Base-by-base conservation (phyloP, 1,140 invertebrate species). In the Achroia grisella region DNA sequence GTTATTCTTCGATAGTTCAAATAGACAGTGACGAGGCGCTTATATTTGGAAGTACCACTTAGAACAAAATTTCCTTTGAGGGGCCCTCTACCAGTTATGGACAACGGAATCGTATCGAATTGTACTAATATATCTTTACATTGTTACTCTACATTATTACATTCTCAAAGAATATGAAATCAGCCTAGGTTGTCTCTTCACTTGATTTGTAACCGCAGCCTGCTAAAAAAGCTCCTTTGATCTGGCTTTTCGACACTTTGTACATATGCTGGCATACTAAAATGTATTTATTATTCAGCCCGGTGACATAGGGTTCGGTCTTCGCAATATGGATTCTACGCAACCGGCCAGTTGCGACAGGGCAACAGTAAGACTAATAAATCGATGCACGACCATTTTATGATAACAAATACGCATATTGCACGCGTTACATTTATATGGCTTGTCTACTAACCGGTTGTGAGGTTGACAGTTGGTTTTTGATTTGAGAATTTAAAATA, bases 281-380 rank as follows among this genome's bases (percentile, higher is more conserved):
- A 54, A 15, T 40, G 37, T 52, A 51, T 80, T 73, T 76, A 48
- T 76, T 77, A 48, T 77, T 57, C 54, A 84, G 80, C 69, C 77
- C 30, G 58, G 65, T 39, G 80, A 84, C 46, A 63, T 75, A 67
- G 73, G 70, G 64, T 77, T 80, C 62, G 77, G 76, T 47, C 77
- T 84, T 43, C 66, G 68, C 69, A 79, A 82, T 62, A 51, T 82
- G 72, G 78, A 82, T 50, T 44, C 65, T 35, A 52, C 66, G 42
- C 68, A 73, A 69, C 56, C 62, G 44, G 56, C 68, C 62, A 68
- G 52, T 72, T 69, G 59, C 65, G 76, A 80, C 57, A 63, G 75
- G 53, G 69, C 65, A 58, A 45, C 68, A 75, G 78, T 80, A 84
- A 84, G 77, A 66, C 50, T 62, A 52, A 67, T 53, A 48, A 42